Base-by-base conservation (phyloP, 2,113 vertebrate species). In the Cyrtonyx montezumae region DNA sequence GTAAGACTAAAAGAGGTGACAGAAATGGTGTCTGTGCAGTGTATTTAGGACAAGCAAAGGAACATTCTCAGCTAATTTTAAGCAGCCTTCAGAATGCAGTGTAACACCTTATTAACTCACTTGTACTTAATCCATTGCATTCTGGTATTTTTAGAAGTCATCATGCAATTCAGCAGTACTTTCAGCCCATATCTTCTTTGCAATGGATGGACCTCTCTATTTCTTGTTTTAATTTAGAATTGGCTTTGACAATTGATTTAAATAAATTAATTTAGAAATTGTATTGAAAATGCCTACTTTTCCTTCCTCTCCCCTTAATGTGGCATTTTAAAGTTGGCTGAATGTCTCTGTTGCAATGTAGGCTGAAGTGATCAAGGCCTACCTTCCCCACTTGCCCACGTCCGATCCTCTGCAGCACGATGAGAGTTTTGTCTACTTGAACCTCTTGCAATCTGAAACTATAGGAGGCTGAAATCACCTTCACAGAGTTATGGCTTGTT, bases 61-160 rank as follows among this genome's bases (percentile, higher is more conserved):
- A 59, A 80, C 48, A 83, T 84, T 93, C 53, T 70, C 71, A 87
- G 75, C 81, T 95, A 79, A 94, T 96, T 94, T 96, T 89, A 86
- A 96, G 87, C 82, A 95, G 73, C 69, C 85, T 95, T 94, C 76
- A 88, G 79, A 92, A 88, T 37, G 56, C 62, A 75, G 51, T 79
- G 8, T 68, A 88, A 56, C 94, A 95, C 79, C 62, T 90, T 94
- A 69, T 90, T 94, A 93, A 90, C 56, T 93, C 79, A 37, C 26
- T 96, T 83, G 61, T 75, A 61, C 69, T 73, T 90, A 94, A 90
- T 96, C 76, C n/a, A 55, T 68, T 73, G 53, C 48, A 13, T 90
- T 94, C 73, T 79, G 62, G 26, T 95, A 95, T 93, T 95, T 96
- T 96, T 95, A 94, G 87, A 93, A 90, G 62, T 58, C 53, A 37